Evolutionary conservation across 2,888 invertebrate genomes (phyloP).

Genomic region (Allolobophora icterica): DNA sequence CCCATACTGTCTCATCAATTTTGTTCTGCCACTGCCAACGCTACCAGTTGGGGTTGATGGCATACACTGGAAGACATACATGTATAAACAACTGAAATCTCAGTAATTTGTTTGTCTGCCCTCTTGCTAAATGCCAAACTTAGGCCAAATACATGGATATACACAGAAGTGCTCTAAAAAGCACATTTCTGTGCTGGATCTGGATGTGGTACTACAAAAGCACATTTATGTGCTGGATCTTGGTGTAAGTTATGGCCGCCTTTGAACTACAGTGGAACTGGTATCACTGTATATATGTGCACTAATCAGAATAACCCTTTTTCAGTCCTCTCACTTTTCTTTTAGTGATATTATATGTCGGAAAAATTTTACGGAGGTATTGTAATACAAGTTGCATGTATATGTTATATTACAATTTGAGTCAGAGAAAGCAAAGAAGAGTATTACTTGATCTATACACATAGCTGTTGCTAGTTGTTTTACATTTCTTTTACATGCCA

Average conservation of each 20-base stretch:
- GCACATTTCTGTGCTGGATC: not conserved
- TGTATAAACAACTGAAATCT: slow-evolving; percentile 50
- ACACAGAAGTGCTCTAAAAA: not conserved
- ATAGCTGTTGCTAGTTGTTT: not conserved
- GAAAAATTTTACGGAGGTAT: not conserved
- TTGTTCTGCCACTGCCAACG: slow-evolving; percentile 56
- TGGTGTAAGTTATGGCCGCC: no score
- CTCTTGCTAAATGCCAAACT: not conserved
- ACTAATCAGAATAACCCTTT: not conserved
- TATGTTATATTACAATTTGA: no score
- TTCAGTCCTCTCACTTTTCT: not conserved
- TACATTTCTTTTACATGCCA: not conserved
- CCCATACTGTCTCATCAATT: slow-evolving; percentile 54
- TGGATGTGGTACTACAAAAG: not conserved
- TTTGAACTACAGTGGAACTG: no score
- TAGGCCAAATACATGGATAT: not conserved
- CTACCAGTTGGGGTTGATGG: slow-evolving; percentile 53
- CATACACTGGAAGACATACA: slow-evolving; percentile 51
- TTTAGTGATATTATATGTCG: not conserved
- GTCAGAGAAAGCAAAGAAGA: no score
- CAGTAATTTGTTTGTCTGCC: slow-evolving; percentile 27
- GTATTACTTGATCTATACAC: no score
- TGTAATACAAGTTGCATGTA: not conserved
- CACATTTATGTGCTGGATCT: no score
- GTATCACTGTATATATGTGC: not conserved